Base-by-base conservation (phyloP, 2,113 vertebrate species). In the Oncorhynchus kisutch region DNA sequence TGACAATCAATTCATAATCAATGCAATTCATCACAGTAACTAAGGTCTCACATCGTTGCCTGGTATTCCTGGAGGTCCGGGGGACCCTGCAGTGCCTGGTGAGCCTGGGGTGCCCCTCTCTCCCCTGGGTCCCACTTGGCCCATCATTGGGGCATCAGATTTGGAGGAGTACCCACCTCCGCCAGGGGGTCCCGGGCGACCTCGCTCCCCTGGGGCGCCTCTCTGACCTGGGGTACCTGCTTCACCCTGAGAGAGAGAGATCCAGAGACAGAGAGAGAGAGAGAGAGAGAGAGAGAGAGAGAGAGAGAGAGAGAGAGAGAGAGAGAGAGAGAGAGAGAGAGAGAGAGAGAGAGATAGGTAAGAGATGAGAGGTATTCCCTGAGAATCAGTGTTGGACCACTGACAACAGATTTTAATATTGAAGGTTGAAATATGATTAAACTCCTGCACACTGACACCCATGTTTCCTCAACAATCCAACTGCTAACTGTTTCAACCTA, bases 131-230 rank as follows among this genome's bases (percentile, higher is more conserved):
- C 97, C 97, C 0, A 82, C 88, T 0, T 94, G 96, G 8, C 97
- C 97, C 7, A 95, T 91, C 1, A 94, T 90, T 8, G 95, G 95
- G 86, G 95, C 95, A 64, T 94, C 91, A 20, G 95, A 95, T 66
- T 99, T 99, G 25, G 93, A 91, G 0, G 92, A 92, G 2, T 91
- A 93, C 13, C 81, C 90, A 49, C 88, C 92, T 49, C 94, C 95
- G 0, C 96, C 96, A 0, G 96, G 95, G 74, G 85, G 94, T 0
- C 97, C 97, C 0, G 97, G 95, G 82, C 96, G 90, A n/a, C 97
- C 97, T 76, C 96, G 94, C 84, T 97, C 96, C 18, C 96, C 96
- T 0, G 94, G 87, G 51, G 94, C 64, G 0, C 97, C 97, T 62
- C 91, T 92, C 79, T 94, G 94, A 0, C 97, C 97, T 0, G 85